Evolutionary conservation across 2,888 invertebrate species (phyloP), one percentile per base, ranked within the genome.

Genomic region (Xanthia icteritia): DNA sequence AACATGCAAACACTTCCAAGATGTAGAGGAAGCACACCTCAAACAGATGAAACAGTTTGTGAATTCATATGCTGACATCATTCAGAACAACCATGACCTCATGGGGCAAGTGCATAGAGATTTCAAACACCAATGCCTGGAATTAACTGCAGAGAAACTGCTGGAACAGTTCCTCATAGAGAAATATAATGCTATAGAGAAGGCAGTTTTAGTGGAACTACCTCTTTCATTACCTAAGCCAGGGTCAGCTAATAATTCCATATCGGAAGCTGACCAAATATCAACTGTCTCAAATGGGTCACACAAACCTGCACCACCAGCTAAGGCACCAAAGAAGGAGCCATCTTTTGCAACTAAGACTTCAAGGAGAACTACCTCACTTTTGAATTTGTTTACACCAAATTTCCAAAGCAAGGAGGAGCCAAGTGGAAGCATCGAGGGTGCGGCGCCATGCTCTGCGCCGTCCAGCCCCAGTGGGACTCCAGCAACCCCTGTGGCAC

Each of bases 31-130:
- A 92, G 98, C 98, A 76, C 99, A 99, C 95, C 96, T 99, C 87
- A 98, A 98, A 88, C 99, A 99, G 94, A 99, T 99, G 99, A 99
- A 99, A 93, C 98, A 99, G 90, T 99, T 99, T 97, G 97, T 99
- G 61, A 98, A 98, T 90, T 98, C 98, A 9, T 99, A 99, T 94
- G 98, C 98, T 81, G 98, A 98, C 91, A 97, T 99, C 82, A 97
- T 99, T 89, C 98, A 99, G 92, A 98, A 98, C 92, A 99, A 99
- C 92, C 99, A 99, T 95, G 98, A 98, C 89, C 97, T 99, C 92
- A 98, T 99, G 95, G 99, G 99, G 61, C 98, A 98, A 95, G 99
- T 99, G n/a, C 99, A 99, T 93, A 97, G 98, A 84, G 99, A 99
- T 92, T 99, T 99, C 92, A 98, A 98, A 92, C 98, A 98, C 83